Evolutionary conservation across 1,140 invertebrate genomes (phyloP), one percentile per base, ranked within the genome.

Genomic region (Luehdorfia chinensis): DNA sequence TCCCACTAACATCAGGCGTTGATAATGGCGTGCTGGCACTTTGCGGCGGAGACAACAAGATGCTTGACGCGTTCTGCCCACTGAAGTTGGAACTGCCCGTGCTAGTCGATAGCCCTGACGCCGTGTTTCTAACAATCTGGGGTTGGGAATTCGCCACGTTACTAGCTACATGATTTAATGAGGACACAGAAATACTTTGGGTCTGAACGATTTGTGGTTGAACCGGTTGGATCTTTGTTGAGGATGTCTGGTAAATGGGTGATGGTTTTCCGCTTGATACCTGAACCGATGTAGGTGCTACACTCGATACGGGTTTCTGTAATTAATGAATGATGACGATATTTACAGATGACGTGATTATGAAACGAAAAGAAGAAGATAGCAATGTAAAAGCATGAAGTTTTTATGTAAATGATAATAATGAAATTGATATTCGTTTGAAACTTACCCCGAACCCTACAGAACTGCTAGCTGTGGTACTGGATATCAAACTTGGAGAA

Each of bases 231-330:
- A 94, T 92, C 79, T 94, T 93, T 47, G 92, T 94, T 34, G 93
- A 94, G 4, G 92, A 93, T 27, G 93, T 94, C 75, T 94, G 93
- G 84, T 94, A 94, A 55, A 94, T 93, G 66, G 91, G 93, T 59
- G 90, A 94, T 73, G 92, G 91, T 75, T 92, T 94, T 59, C 89
- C 87, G 46, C 87, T 87, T 33, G 87, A 79, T 48, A 90, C 88
- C 70, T 91, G 90, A 55, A 92, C 87, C 43, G 90, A 90, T 58
- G 91, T 94, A 15, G 93, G 94, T 41, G 93, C 93, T 30, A 95
- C 94, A 79, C 93, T 95, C 62, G 93, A 95, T 43, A 95, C 92
- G 39, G 94, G 94, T 71, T 88, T 88, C 87, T 88, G 85, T 49
- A 71, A 88, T n/a, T n/a, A n/a, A n/a, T n/a, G n/a, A 80, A 75